Base-by-base conservation (phyloP, 2,113 vertebrate species). In the Peromyscus maniculatus region DNA sequence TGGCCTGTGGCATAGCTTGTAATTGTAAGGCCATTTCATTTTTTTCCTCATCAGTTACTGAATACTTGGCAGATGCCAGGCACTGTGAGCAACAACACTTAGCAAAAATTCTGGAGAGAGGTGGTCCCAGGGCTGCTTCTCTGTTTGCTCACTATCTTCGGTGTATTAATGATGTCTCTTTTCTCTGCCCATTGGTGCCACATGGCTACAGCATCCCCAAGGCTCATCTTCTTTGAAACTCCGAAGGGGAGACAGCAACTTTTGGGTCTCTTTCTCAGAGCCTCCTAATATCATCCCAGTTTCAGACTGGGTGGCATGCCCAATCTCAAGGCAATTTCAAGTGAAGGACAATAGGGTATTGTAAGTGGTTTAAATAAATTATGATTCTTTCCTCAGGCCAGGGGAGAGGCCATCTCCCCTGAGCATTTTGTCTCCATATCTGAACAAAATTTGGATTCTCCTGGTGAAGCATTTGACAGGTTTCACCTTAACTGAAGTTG, bases 341-440 rank as follows among this genome's bases (percentile, higher is more conserved):
- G 74, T 7, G 91, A 74, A 91, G 57, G 72, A 74, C 92, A 92
- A 90, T 83, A 24, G 15, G 12, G 84, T 69, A 39, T 28, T 91
- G 13, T 89, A 55, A 89, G 33, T 95, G 33, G n/a, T 33, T 92
- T 93, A 78, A 94, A 80, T 7, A 93, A 62, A 79, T 59, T 74
- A 24, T 62, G 13, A 24, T 52, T 91, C 3, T 82, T 88, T 75
- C 36, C 19, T 13, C 57, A 22, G 39, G 12, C 19, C 12, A 43
- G 7, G 66, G 74, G 21, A 91, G 49, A 92, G 59, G 31, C 59
- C 31, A 43, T 64, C 55, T 74, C 55, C 43, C 52, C 33, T 83
- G n/a, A 94, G n/a, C 22, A 19, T 95, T 1, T 71, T 64, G 22
- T 15, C 36, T 71, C 59, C 31, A 49, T 57, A 59, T n/a, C 46